Evolutionary conservation across 92 coral and sea anemone genomes (phyloP).

Genomic region (Parazoanthus darwini): DNA sequence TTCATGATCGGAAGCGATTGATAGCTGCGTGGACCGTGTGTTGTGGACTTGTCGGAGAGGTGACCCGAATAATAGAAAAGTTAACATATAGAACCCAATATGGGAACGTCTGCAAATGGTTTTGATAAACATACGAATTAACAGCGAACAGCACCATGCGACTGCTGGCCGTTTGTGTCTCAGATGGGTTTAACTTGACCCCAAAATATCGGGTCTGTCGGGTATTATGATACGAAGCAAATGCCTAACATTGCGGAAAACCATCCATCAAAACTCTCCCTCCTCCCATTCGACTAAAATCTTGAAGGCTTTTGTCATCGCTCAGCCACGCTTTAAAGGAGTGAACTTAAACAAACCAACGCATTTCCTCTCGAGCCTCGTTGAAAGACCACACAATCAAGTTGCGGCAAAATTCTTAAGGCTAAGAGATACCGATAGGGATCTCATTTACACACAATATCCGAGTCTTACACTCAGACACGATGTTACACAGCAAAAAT

Average conservation of each 20-base stretch:
- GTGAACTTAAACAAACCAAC: conserved; percentile 16
- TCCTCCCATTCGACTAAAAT: conserved; percentile 40
- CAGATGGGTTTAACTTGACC: conserved; percentile 19
- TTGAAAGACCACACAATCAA: conserved; percentile 18
- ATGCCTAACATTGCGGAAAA: conserved; percentile 41
- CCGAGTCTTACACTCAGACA: not conserved
- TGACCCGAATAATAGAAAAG: conserved; percentile 11
- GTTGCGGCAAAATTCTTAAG: not conserved
- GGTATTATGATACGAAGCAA: conserved; percentile 26
- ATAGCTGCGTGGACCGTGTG: not conserved
- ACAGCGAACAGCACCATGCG: conserved; percentile 1
- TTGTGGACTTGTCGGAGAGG: conserved; percentile 3
- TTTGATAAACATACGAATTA: conserved; percentile 30
- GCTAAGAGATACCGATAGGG: not conserved
- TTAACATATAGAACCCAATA: not conserved
- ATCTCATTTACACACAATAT: conserved; percentile 2
- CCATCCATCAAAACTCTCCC: conserved; percentile 37
- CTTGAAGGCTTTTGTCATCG: conserved; percentile 46
- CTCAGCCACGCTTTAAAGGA: conserved; percentile 43
- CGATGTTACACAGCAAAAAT: conserved; percentile 15
- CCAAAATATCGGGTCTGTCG: not conserved
- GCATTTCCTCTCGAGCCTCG: conserved; percentile 18
- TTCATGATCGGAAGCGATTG: conserved; percentile 14
- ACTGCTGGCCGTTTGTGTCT: conserved; percentile 1
- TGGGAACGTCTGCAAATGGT: conserved; percentile 11